phyloP scores from a whole-genome alignment of 2,113 vertebrate genomes.

The Alethe castanea region DNA sequence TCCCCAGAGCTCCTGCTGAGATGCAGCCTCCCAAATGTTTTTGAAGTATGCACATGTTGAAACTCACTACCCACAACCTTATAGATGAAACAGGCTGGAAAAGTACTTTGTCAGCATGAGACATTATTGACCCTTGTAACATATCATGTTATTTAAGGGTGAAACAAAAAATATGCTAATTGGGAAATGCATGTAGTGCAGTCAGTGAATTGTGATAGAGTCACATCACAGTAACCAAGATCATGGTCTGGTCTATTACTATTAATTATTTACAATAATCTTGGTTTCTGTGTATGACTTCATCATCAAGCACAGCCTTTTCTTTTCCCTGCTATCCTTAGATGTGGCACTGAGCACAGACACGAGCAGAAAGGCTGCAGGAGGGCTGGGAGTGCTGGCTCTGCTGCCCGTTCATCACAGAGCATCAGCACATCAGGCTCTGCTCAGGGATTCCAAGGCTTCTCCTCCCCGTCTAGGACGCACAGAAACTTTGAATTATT shows the following conservation, averaged over 20 bases:
- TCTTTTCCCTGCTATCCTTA: not conserved
- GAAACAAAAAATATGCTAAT: constrained; percentile 3
- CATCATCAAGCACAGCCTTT: not conserved
- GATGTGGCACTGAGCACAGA: not conserved
- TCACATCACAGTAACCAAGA: not conserved
- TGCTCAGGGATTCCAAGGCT: not conserved
- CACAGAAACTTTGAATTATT: not conserved
- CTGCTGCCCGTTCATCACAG: rapidly evolving
- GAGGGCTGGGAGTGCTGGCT: not conserved
- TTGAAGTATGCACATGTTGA: constrained; percentile 17
- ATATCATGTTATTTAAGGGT: not conserved
- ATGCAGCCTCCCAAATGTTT: not conserved
- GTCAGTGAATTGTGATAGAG: not conserved
- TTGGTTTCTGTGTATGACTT: not conserved
- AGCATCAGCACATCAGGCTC: not conserved
- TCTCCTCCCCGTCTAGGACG: not conserved
- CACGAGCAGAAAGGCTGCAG: not conserved
- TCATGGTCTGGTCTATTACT: not conserved
- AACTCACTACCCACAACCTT: not conserved
- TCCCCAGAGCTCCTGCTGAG: constrained; percentile 31
- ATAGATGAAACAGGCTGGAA: not conserved
- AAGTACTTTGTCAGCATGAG: constrained; percentile 13
- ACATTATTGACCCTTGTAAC: not conserved
- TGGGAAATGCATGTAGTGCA: not conserved
- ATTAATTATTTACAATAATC: constrained; percentile 4